phyloP scores from a whole-genome alignment of 2,888 invertebrate genomes.

The Dicycla oo region DNA sequence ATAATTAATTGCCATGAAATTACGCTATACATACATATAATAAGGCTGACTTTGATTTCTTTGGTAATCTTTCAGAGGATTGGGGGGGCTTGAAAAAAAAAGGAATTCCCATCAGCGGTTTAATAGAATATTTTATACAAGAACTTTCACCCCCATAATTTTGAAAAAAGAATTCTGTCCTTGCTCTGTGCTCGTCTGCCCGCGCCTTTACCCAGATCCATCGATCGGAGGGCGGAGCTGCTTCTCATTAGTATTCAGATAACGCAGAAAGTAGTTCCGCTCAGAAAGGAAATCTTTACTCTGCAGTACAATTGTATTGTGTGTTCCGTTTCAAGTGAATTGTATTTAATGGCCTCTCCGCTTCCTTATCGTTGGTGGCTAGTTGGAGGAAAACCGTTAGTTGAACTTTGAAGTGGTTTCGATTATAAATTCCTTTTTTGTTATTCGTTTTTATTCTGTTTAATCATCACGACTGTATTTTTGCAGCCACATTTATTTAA shows the following conservation, averaged over 20 bases:
- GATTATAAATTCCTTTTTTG: background rate
- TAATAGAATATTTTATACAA: no score
- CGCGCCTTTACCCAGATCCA: conserved; percentile 28
- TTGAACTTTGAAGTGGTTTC: conserved; percentile 19
- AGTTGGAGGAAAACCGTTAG: conserved; percentile 28
- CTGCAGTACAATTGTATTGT: conserved; percentile 62
- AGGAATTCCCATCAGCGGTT: background rate
- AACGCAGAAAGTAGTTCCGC: conserved; percentile 69
- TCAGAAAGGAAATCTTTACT: conserved; percentile 67
- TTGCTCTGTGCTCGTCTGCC: conserved; percentile 4
- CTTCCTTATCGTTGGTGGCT: conserved; percentile 56
- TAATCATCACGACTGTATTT: background rate
- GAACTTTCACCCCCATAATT: background rate
- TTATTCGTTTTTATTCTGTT: background rate
- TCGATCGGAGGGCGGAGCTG: conserved; percentile 47
- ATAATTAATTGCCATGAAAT: conserved; percentile 5
- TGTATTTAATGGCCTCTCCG: conserved; percentile 57
- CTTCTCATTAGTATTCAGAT: conserved; percentile 67
- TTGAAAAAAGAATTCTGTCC: background rate
- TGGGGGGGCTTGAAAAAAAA: background rate
- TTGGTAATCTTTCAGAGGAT: background rate
- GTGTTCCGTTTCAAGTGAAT: conserved; percentile 56
- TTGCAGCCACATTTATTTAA: background rate
- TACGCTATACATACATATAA: background rate
- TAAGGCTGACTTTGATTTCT: conserved; percentile 5